phyloP scores from a whole-genome alignment of 1,140 invertebrate species.

The Drosophila serrata region DNA sequence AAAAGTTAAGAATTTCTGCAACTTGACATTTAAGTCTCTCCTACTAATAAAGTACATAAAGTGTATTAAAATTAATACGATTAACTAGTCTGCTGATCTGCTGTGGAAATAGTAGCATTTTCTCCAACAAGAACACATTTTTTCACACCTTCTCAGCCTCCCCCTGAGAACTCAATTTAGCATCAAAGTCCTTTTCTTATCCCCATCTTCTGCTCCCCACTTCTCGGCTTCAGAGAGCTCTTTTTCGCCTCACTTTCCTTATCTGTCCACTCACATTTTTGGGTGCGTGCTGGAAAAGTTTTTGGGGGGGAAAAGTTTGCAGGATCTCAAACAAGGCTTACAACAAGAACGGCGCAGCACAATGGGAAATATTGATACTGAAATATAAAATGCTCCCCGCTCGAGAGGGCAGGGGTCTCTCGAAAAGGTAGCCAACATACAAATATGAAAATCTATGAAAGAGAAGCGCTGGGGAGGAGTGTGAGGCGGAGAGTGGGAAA shows the following conservation, averaged over 20 bases:
- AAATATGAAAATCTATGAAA: constrained; percentile 69
- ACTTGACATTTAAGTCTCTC: no score
- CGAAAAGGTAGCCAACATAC: constrained; percentile 70
- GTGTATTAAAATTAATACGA: background rate
- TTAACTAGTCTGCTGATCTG: background rate
- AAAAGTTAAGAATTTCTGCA: no score
- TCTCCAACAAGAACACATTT: background rate
- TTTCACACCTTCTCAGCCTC: constrained; percentile 21
- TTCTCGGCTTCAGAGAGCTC: constrained; percentile 44
- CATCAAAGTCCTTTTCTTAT: constrained; percentile 38
- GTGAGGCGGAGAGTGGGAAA: constrained; percentile 10
- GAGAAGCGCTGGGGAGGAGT: constrained; percentile 11
- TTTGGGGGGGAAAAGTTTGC: constrained; percentile 59
- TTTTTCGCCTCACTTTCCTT: constrained; percentile 14
- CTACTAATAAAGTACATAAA: background rate
- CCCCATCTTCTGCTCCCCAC: constrained; percentile 5
- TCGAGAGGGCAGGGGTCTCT: constrained; percentile 16
- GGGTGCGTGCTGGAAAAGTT: constrained; percentile 61
- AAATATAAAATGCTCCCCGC: constrained; percentile 62
- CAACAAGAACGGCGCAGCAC: constrained; percentile 42
- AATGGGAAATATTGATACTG: constrained; percentile 80
- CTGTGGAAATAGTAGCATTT: constrained; percentile 8
- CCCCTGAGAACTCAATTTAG: constrained; percentile 26
- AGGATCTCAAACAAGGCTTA: constrained; percentile 47
- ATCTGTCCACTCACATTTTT: constrained; percentile 43